Evolutionary conservation across 2,888 invertebrate genomes (phyloP).

Genomic region (Onthophagus sagittarius): DNA sequence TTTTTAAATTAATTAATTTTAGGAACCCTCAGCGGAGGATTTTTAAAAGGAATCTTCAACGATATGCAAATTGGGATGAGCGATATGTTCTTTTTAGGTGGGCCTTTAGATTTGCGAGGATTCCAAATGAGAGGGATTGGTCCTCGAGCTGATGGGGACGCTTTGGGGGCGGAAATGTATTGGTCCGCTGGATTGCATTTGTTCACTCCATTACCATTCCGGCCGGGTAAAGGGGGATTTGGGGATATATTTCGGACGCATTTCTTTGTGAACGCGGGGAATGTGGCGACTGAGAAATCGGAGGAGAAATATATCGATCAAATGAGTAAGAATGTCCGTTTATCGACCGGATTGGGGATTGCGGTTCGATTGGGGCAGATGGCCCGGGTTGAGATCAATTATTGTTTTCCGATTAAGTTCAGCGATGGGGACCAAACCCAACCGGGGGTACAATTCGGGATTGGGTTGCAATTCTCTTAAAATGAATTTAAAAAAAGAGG

Average conservation of each 20-base stretch:
- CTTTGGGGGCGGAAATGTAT: conserved; percentile 74
- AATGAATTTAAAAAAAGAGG: neutral
- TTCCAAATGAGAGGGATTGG: conserved; percentile 86
- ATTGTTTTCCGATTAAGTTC: conserved; percentile 73
- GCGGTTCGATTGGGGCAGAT: conserved; percentile 77
- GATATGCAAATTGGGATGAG: conserved; percentile 60
- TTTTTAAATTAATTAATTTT: neutral
- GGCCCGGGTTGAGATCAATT: conserved; percentile 94
- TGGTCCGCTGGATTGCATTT: conserved; percentile 86
- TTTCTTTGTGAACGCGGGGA: conserved; percentile 85
- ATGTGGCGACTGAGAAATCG: conserved; percentile 59
- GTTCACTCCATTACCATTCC: conserved; percentile 87
- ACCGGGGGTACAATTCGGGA: conserved; percentile 78
- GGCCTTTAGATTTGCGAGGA: conserved; percentile 83
- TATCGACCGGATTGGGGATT: conserved; percentile 79
- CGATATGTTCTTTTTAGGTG: conserved; percentile 84
- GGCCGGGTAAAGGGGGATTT: conserved; percentile 71
- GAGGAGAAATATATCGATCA: conserved; percentile 49
- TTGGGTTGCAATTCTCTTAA: conserved; percentile 77
- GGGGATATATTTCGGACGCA: conserved; percentile 85
- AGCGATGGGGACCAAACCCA: conserved; percentile 61
- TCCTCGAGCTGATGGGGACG: conserved; percentile 73
- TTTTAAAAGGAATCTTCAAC: conserved; percentile 59
- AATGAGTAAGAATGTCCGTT: conserved; percentile 57
- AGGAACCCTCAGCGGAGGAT: conserved; percentile 60